Conservation (phyloP, 2,797 vertebrate genomes). For the Chaunax sp. region DNA sequence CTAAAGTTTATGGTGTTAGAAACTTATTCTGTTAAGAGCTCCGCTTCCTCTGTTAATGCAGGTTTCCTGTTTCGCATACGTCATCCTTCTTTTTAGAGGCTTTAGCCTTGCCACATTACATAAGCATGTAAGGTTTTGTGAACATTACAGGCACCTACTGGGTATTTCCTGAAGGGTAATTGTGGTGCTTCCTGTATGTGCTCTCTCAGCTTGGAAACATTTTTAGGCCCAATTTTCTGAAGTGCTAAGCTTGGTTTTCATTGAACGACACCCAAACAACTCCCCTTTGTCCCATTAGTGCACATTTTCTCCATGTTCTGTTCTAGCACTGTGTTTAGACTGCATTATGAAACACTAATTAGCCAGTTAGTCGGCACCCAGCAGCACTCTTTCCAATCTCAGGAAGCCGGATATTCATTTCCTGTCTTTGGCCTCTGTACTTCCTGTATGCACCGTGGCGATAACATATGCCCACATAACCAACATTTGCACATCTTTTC, state of each 20-base stretch:
- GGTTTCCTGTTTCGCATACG: neutral
- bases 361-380: conserved; percentile 28
- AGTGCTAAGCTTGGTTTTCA: conserved; percentile 3
- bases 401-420: conserved; percentile 78
- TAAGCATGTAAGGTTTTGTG: conserved; percentile 8
- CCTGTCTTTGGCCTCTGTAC: conserved; percentile 68
- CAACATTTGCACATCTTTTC: conserved; percentile 6
- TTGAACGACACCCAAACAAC: neutral
- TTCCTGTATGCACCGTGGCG: conserved; percentile 62
- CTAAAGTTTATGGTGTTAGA: neutral
- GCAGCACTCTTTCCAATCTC: conserved; percentile 52
- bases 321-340: conserved; percentile 5
- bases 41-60: neutral
- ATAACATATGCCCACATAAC: conserved; percentile 36
- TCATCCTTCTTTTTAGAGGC: neutral
- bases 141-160: neutral
- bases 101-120: neutral
- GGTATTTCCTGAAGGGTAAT: conserved; percentile 38
- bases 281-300: neutral
- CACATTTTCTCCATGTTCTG: conserved; percentile 18
- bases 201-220: conserved; percentile 4
- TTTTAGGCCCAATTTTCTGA: conserved; percentile 6
- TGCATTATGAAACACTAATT: conserved; percentile 42
- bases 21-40: neutral
- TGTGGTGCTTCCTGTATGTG: conserved; percentile 12